Conservation (phyloP, 1,140 invertebrate genomes). For the Tetramorium simillimum region DNA sequence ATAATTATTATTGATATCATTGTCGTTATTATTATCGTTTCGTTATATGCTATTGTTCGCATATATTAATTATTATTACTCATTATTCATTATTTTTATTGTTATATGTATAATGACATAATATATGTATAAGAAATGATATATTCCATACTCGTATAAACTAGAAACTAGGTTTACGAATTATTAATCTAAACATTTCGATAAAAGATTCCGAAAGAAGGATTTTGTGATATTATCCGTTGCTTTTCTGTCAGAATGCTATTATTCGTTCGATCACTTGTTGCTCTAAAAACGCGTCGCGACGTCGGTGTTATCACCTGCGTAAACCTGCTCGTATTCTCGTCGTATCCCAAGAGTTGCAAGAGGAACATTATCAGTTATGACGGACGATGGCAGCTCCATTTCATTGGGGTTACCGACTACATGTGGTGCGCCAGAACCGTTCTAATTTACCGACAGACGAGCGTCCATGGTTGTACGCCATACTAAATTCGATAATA, state of each 20-base stretch:
- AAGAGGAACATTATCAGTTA: constrained; percentile 18
- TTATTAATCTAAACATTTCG: neutral
- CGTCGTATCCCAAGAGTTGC: constrained; percentile 3
- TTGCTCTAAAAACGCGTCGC: constrained; percentile 30
- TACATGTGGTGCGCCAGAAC: constrained; percentile 30
- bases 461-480: constrained; percentile 7
- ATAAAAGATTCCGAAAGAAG: neutral
- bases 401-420: constrained; percentile 40
- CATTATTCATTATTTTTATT: neutral
- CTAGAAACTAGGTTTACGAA: neutral
- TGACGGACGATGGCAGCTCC: constrained; percentile 38
- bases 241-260: neutral
- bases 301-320: constrained; percentile 23
- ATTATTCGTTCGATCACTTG: constrained; percentile 30
- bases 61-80: neutral
- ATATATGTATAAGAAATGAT: neutral
- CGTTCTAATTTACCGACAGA: constrained; percentile 53
- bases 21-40: neutral
- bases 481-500: neutral
- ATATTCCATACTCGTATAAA: neutral
- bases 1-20: neutral
- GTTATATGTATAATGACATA: neutral
- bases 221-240: neutral
- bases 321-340: neutral
- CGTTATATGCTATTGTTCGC: neutral